These are phyloP conservation scores for Gymnobelideus leadbeateri DNA, from an alignment of 2,113 vertebrate species.

Conservation along the genomic window DNA sequence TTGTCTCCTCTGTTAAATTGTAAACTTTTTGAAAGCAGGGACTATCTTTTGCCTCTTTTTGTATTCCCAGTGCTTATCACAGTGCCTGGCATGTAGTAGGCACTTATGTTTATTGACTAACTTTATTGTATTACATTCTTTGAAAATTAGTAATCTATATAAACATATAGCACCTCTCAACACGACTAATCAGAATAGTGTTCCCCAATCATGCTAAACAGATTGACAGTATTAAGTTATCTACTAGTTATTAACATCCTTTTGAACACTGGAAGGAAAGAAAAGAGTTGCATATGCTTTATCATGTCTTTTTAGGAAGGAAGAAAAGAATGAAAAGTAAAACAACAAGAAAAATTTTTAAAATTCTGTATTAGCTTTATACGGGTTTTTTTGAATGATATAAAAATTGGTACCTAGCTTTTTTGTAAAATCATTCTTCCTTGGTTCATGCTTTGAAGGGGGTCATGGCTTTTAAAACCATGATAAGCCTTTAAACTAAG, in stretches of 20 bases:
- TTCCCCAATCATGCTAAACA: neutral
- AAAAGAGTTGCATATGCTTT: neutral
- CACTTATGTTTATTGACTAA: neutral
- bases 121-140: neutral
- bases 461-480: slow-evolving; percentile 25
- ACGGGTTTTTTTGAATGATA: neutral
- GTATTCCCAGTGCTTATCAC: neutral
- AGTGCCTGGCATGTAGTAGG: neutral
- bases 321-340: neutral
- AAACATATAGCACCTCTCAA: neutral
- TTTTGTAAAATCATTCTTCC: slow-evolving; percentile 1
- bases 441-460: slow-evolving; percentile 3
- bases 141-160: neutral
- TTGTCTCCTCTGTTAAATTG: neutral
- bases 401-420: slow-evolving; percentile 37
- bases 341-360: neutral
- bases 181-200: neutral
- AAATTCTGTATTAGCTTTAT: neutral
- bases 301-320: neutral
- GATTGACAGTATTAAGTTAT: neutral
- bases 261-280: neutral
- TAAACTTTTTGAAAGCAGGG: neutral
- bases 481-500: neutral
- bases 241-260: neutral
- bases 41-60: neutral